These are phyloP conservation scores for Penaeus chinensis DNA, from an alignment of 1,140 invertebrate genomes.

Conservation along the genomic window DNA sequence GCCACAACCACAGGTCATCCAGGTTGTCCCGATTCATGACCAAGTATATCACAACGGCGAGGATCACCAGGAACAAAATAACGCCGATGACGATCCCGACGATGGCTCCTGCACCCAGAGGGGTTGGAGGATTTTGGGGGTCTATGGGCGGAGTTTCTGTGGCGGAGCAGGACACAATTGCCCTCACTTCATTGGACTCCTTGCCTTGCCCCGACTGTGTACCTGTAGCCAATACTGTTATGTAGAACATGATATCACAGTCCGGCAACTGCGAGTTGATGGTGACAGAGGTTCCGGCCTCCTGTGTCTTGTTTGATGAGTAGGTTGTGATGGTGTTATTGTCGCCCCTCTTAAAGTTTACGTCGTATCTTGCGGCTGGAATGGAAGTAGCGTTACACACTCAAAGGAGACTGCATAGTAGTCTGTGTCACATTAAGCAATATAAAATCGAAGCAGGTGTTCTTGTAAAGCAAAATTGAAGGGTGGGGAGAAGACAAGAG, in stretches of 20 bases:
- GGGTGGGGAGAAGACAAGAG: too few species aligned
- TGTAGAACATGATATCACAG: conserved; percentile 6
- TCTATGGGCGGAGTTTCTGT: not conserved
- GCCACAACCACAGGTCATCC: conserved; percentile 31
- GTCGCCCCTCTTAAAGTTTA: too few species aligned
- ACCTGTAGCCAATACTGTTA: conserved; percentile 6
- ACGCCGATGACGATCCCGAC: conserved; percentile 25
- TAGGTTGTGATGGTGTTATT: too few species aligned
- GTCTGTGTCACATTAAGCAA: too few species aligned
- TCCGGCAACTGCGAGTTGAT: not conserved
- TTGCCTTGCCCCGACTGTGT: not conserved
- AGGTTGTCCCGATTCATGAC: conserved; percentile 20
- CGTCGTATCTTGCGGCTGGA: too few species aligned
- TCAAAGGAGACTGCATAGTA: too few species aligned
- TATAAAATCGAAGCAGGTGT: too few species aligned
- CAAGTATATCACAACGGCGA: conserved; percentile 4
- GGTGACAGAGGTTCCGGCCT: not conserved
- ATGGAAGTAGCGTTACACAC: too few species aligned
- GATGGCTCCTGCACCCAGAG: conserved; percentile 5
- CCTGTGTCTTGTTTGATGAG: too few species aligned
- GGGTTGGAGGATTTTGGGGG: not conserved
- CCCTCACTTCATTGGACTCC: conserved; percentile 20
- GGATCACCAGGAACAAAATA: conserved; percentile 7
- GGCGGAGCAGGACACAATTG: not conserved
- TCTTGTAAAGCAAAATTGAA: too few species aligned